A percentile compares a stretch with the other conserved stretches of the same genome.
phyloP scores from a whole-genome alignment of 2,888 invertebrate species.

The Drosophila monieri region DNA sequence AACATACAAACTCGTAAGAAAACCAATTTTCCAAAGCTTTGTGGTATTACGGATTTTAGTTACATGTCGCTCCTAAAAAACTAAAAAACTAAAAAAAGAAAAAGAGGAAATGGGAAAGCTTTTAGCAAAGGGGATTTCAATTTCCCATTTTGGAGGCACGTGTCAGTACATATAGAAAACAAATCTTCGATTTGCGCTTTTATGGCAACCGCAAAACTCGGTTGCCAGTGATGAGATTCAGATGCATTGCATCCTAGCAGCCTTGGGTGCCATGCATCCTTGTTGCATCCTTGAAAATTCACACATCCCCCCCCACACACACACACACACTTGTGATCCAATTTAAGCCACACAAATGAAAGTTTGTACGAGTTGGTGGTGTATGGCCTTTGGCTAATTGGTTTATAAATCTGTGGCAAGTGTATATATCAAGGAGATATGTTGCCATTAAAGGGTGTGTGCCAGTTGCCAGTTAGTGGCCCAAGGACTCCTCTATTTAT shows the following conservation, averaged over 20 bases:
- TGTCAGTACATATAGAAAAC: neutral
- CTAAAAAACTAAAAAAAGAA: no score
- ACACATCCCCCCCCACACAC: neutral
- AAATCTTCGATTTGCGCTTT: conserved; percentile 23
- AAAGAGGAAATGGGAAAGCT: neutral
- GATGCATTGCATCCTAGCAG: neutral
- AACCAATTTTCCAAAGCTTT: neutral
- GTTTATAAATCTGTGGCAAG: conserved; percentile 40
- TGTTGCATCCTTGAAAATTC: neutral
- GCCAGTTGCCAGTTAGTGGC: neutral
- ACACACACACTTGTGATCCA: conserved; percentile 16
- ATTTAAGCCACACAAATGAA: conserved; percentile 36
- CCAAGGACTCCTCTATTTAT: neutral
- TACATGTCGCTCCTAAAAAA: neutral
- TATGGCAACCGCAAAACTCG: conserved; percentile 28
- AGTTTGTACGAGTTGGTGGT: conserved; percentile 14
- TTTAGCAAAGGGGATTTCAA: conserved; percentile 9
- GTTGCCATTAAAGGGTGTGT: conserved; percentile 3
- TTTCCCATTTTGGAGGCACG: conserved; percentile 14
- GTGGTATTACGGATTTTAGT: neutral
- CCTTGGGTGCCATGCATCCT: neutral
- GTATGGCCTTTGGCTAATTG: conserved; percentile 37
- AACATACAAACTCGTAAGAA: neutral
- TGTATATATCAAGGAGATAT: conserved; percentile 10
- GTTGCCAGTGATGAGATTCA: conserved; percentile 8